phyloP scores from a whole-genome alignment of 1,140 invertebrate genomes.

The Atta texana region DNA sequence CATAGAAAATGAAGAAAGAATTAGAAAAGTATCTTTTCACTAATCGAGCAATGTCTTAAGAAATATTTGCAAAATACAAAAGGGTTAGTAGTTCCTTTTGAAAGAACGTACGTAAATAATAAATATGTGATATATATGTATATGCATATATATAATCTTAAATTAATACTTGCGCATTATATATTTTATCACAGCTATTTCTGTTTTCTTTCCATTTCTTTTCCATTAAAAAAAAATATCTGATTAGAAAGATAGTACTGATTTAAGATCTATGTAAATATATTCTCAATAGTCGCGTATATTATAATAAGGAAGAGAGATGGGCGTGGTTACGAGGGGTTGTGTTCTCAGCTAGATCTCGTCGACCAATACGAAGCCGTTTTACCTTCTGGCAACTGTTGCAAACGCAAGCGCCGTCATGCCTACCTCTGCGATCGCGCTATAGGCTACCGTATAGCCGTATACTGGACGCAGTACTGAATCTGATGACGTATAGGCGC shows the following conservation, averaged over 20 bases:
- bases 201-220: neutral
- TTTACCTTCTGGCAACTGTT: constrained; percentile 76
- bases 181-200: neutral
- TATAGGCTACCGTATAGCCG: constrained; percentile 65
- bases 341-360: constrained; percentile 64
- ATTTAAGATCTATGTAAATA: neutral
- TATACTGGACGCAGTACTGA: constrained; percentile 30
- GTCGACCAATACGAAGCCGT: constrained; percentile 72
- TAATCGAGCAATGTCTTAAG: neutral
- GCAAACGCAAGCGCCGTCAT: constrained; percentile 81
- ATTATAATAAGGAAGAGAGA: constrained; percentile 18
- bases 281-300: neutral
- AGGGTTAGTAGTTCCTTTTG: no score
- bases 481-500: constrained; percentile 62
- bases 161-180: neutral
- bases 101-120: no score
- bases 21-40: neutral
- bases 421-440: constrained; percentile 47
- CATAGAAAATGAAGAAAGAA: neutral
- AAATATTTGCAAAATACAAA: neutral
- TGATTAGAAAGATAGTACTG: neutral
- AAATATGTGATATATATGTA: no score
- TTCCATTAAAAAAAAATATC: neutral
- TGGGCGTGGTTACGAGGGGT: constrained; percentile 76
- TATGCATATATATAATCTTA: neutral